A percentile compares a stretch with the other conserved stretches of the same genome.
These are phyloP conservation scores for Tringa solitaria DNA, from an alignment of 2,113 vertebrate genomes.

Conservation along the genomic window DNA sequence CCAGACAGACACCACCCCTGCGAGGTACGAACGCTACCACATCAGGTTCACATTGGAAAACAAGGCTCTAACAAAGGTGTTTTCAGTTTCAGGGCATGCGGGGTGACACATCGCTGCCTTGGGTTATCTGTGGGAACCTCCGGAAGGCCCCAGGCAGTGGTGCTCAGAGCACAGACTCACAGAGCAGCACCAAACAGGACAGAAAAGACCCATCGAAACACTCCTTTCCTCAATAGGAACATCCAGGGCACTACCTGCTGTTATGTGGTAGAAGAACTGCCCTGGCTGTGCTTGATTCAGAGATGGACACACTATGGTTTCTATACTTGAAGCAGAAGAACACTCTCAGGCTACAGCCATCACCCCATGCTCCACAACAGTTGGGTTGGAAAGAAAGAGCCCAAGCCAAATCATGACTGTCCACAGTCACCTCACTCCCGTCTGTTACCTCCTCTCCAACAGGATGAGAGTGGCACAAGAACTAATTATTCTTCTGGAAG, in stretches of 20 bases:
- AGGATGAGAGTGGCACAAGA: neutral
- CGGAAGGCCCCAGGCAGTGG: neutral
- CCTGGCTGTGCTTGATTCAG: neutral
- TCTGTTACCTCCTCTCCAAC: neutral
- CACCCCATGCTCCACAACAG: neutral
- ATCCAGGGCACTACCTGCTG: neutral
- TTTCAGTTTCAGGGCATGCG: neutral
- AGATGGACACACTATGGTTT: neutral
- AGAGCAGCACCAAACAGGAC: neutral
- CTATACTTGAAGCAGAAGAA: neutral
- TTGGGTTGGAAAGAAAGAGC: neutral
- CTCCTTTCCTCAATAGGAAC: fast-evolving
- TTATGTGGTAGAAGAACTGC: neutral
- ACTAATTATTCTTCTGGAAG: neutral
- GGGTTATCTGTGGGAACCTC: neutral
- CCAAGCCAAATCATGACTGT: neutral
- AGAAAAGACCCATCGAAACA: neutral
- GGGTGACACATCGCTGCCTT: neutral
- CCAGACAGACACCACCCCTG: neutral
- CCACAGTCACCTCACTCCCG: neutral
- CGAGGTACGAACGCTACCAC: fast-evolving
- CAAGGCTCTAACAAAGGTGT: neutral
- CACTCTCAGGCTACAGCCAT: neutral
- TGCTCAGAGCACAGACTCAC: neutral
- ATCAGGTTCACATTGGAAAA: neutral